Evolutionary conservation across 1,140 invertebrate genomes (phyloP).

Genomic region (Uloborus diversus): DNA sequence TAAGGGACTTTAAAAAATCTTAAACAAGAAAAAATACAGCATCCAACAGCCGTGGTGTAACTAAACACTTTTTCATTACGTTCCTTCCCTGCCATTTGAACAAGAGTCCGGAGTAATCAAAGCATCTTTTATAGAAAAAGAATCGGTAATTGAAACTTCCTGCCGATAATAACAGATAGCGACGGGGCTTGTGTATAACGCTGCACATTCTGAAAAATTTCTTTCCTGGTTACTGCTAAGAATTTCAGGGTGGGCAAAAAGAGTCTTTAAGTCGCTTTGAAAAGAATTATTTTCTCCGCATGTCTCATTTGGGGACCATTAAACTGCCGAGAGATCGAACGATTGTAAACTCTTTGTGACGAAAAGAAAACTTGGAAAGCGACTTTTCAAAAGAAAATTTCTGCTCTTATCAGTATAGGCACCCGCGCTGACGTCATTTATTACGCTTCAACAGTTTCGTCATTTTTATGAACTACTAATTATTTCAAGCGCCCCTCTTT

Average conservation of each 20-base stretch:
- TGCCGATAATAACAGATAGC: too few relatives aligned
- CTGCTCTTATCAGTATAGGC: slow-evolving; percentile 9
- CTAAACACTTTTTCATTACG: too few relatives aligned
- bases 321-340: slow-evolving; percentile 34
- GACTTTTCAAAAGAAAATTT: slow-evolving; percentile 33
- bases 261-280: slow-evolving; percentile 1
- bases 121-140: too few relatives aligned
- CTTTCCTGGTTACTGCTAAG: background rate
- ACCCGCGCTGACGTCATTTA: slow-evolving; percentile 27
- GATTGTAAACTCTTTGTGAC: slow-evolving; percentile 17
- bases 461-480: slow-evolving; percentile 53
- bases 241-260: background rate
- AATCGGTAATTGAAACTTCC: too few relatives aligned
- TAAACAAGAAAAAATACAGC: too few relatives aligned
- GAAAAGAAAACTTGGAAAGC: slow-evolving; percentile 29
- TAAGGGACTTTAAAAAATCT: too few relatives aligned
- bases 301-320: slow-evolving; percentile 9
- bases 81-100: too few relatives aligned
- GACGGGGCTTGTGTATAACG: too few relatives aligned
- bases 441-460: slow-evolving; percentile 12
- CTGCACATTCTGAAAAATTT: background rate
- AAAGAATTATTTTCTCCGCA: slow-evolving; percentile 28
- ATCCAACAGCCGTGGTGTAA: too few relatives aligned
- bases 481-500: slow-evolving; percentile 14
- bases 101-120: too few relatives aligned